Evolutionary conservation across 2,113 vertebrate species (phyloP).

Genomic region (Corydoras sp.): DNA sequence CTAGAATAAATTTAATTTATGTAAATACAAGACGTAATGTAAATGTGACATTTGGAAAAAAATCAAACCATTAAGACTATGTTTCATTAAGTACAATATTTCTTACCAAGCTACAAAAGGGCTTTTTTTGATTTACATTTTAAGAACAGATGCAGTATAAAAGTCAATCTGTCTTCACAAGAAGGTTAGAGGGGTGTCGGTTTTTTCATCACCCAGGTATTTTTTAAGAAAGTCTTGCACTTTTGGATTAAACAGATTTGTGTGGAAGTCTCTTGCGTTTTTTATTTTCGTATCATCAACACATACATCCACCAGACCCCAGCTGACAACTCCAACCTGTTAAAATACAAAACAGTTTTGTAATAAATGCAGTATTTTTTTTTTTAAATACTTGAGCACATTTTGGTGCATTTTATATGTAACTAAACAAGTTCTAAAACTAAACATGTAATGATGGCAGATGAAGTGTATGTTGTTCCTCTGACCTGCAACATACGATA

Average conservation of each 20-base stretch:
- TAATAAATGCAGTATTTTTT: no score
- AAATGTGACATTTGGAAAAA: no score
- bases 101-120: no score
- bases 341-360: background rate
- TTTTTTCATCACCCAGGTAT: slow-evolving; percentile 1
- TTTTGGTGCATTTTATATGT: no score
- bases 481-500: slow-evolving; percentile 26
- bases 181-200: slow-evolving; percentile 16
- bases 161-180: background rate
- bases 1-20: no score
- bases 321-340: slow-evolving; percentile 31
- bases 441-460: background rate
- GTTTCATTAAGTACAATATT: no score
- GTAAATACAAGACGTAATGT: no score
- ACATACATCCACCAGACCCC: slow-evolving; percentile 18
- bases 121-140: no score
- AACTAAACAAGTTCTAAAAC: no score
- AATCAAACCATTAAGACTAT: no score
- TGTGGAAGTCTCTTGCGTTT: slow-evolving; percentile 17
- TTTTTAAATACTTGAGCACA: no score
- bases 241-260: slow-evolving; percentile 12
- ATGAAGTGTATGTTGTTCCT: background rate
- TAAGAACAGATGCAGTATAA: no score
- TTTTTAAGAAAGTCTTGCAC: slow-evolving; percentile 6
- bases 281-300: background rate